Conservation (phyloP, 2,888 invertebrate species). For the Branchellion lobata region DNA sequence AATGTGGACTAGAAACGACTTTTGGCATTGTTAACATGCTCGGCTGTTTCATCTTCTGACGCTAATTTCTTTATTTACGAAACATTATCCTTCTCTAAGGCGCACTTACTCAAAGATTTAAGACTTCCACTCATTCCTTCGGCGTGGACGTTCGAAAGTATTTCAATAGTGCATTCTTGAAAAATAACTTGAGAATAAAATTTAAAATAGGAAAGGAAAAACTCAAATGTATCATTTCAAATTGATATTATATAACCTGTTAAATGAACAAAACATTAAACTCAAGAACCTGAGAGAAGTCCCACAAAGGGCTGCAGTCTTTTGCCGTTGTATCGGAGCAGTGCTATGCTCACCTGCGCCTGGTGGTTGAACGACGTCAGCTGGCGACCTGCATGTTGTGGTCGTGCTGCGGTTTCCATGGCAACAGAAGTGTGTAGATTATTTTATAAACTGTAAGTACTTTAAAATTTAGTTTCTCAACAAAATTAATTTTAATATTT, state of each 20-base stretch:
- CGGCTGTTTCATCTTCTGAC: background rate
- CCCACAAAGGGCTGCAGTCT: slow-evolving; percentile 42
- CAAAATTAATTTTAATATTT: no score
- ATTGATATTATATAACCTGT: no score
- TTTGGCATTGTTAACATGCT: background rate
- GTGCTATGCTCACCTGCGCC: slow-evolving; percentile 39
- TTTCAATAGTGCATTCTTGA: no score
- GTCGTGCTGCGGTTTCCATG: no score
- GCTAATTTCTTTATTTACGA: background rate
- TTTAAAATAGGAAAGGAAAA: no score
- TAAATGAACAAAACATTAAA: background rate
- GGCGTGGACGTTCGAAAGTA: no score
- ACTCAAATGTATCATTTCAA: no score
- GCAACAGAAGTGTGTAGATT: no score
- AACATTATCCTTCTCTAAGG: background rate
- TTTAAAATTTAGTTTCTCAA: no score
- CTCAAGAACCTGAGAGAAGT: slow-evolving; percentile 34
- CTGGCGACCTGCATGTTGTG: slow-evolving; percentile 33
- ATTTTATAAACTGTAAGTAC: no score
- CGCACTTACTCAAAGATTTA: background rate
- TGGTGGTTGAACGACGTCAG: slow-evolving; percentile 44
- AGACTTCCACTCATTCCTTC: background rate
- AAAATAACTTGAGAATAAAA: no score
- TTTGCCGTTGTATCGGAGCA: slow-evolving; percentile 4
- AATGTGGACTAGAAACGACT: background rate